Evolutionary conservation across 2,888 invertebrate genomes (phyloP).

Genomic region (Tetranychus piercei): DNA sequence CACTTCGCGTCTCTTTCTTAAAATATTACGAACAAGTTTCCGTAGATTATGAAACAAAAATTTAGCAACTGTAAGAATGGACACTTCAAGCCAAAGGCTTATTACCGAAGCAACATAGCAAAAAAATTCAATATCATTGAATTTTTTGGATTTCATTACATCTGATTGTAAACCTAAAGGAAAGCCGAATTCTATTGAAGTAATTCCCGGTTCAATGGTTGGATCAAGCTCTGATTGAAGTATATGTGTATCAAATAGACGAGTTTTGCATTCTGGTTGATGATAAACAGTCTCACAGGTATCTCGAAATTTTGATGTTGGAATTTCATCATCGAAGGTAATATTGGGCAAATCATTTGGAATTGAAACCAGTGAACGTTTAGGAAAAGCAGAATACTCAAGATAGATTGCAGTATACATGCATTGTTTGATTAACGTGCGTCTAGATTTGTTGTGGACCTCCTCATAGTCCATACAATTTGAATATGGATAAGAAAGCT

Average conservation of each 20-base stretch:
- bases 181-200: not conserved
- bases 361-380: not conserved
- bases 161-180: not conserved
- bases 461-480: not conserved
- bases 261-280: not conserved
- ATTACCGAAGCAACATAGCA: not conserved
- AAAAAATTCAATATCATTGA: constrained; percentile 4
- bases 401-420: not conserved
- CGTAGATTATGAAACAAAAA: constrained; percentile 3
- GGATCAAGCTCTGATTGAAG: not conserved
- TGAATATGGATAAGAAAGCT: not conserved
- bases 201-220: not conserved
- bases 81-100: not conserved
- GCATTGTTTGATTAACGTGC: not conserved
- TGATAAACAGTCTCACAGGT: not conserved
- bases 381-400: not conserved
- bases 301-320: not conserved
- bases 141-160: not conserved
- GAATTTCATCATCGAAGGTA: not conserved
- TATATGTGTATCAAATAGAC: not conserved
- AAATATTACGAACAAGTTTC: not conserved
- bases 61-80: not conserved
- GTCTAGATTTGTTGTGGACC: not conserved
- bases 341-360: not conserved
- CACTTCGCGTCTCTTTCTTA: not conserved